A percentile compares a stretch with the other conserved stretches of the same genome.
phyloP scores from a whole-genome alignment of 1,140 invertebrate species.

The Ephestia elutella region DNA sequence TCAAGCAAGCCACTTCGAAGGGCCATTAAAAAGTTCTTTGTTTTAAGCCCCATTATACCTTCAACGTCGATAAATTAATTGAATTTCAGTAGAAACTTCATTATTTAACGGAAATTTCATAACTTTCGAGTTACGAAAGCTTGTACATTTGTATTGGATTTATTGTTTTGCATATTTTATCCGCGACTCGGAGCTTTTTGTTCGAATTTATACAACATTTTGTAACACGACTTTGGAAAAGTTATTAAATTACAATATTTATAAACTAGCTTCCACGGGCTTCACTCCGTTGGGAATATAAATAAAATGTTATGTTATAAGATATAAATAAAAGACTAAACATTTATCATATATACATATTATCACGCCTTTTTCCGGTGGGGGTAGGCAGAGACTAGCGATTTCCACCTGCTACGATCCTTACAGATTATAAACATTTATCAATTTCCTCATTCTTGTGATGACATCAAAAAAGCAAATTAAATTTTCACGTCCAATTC shows the following conservation, averaged over 20 bases:
- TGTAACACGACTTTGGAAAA: not conserved
- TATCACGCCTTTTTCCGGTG: no score
- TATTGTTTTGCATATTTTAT: constrained; percentile 5
- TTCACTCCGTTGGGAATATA: no score
- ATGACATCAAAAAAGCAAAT: not conserved
- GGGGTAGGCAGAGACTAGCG: no score
- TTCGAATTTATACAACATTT: not conserved
- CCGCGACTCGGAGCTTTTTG: not conserved
- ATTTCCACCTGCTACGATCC: no score
- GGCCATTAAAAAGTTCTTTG: constrained; percentile 38
- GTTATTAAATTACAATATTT: no score
- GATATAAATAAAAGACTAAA: no score
- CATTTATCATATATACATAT: no score
- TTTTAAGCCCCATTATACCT: constrained; percentile 39
- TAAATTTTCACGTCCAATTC: not conserved
- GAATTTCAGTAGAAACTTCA: constrained; percentile 33
- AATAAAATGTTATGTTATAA: no score
- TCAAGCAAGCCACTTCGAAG: constrained; percentile 13
- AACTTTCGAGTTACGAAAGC: constrained; percentile 26
- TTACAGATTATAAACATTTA: no score
- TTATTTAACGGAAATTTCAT: constrained; percentile 33
- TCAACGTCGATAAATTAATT: constrained; percentile 50
- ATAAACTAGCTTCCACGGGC: no score
- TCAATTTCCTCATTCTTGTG: no score
- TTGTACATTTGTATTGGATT: constrained; percentile 11